These are phyloP conservation scores for Aegypius monachus DNA, from an alignment of 2,113 vertebrate genomes.

Conservation along the genomic window DNA sequence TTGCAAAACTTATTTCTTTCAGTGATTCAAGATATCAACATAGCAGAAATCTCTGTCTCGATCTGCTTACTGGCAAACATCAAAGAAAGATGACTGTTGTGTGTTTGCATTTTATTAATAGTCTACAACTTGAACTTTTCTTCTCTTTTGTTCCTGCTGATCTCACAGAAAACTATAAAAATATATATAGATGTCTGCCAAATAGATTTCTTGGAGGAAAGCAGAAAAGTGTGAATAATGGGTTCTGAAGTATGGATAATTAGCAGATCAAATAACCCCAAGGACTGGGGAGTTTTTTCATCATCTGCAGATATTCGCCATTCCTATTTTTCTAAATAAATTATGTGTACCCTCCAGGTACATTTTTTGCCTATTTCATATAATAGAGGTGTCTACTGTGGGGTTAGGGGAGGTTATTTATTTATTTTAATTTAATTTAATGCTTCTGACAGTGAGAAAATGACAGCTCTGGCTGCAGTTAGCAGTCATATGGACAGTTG, in stretches of 20 bases:
- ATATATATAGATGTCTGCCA: constrained; percentile 14
- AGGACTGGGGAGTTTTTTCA: constrained; percentile 29
- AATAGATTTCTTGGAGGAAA: constrained; percentile 2
- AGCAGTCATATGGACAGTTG: not conserved
- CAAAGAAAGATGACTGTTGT: not conserved
- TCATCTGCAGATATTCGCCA: constrained; percentile 1
- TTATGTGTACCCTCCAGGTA: constrained; percentile 6
- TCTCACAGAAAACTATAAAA: constrained; percentile 7
- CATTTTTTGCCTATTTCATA: not conserved
- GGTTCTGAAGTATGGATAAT: constrained; percentile 51
- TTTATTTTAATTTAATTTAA: constrained; percentile 7
- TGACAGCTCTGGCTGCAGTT: not conserved
- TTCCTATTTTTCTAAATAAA: constrained; percentile 36
- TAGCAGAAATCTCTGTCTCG: not conserved
- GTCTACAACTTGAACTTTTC: not conserved
- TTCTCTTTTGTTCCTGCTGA: constrained; percentile 35
- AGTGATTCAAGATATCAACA: not conserved
- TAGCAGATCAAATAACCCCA: constrained; percentile 61
- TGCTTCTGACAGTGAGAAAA: not conserved
- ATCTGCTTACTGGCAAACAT: not conserved
- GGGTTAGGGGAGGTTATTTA: not conserved
- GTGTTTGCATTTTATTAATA: not conserved
- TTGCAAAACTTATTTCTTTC: not conserved
- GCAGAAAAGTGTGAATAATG: constrained; percentile 44
- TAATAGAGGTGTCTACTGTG: not conserved